Percentiles rank a stretch among this genome's conserved stretches.
These are phyloP conservation scores for Amia ocellicauda DNA, from an alignment of 2,113 vertebrate species.

Conservation along the genomic window DNA sequence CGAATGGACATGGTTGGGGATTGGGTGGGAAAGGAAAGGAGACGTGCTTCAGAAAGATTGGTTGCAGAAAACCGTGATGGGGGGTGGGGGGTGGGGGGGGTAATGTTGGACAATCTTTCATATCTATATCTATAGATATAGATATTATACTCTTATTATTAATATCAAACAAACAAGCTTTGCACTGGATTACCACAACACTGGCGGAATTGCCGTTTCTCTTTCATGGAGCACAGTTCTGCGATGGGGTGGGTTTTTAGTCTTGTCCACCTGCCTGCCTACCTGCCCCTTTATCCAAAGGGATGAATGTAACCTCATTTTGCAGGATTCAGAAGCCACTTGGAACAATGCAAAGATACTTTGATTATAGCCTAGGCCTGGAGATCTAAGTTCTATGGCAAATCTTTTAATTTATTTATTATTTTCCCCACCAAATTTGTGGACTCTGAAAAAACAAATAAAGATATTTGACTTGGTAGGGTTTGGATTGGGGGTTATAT, in stretches of 20 bases:
- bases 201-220: background rate
- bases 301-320: slow-evolving; percentile 68
- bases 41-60: no score
- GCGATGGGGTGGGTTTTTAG: slow-evolving; percentile 29
- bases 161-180: slow-evolving; percentile 28
- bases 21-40: slow-evolving; percentile 6
- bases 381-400: slow-evolving; percentile 45
- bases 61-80: no score
- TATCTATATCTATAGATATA: slow-evolving; percentile 33
- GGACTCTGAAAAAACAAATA: slow-evolving; percentile 36
- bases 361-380: slow-evolving; percentile 42
- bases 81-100: slow-evolving; percentile 32
- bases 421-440: slow-evolving; percentile 29
- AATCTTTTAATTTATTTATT: slow-evolving; percentile 31
- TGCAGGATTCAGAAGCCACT: slow-evolving; percentile 59
- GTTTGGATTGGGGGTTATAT: background rate
- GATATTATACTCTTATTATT: slow-evolving; percentile 25
- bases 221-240: slow-evolving; percentile 11
- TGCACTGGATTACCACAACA: slow-evolving; percentile 42
- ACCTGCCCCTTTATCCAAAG: slow-evolving; percentile 33
- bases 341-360: slow-evolving; percentile 62
- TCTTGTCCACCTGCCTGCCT: slow-evolving; percentile 27
- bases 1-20: slow-evolving; percentile 23
- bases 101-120: slow-evolving; percentile 25
- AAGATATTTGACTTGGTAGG: slow-evolving; percentile 26